Evolutionary conservation across 64 coral and sea anemone genomes (phyloP).

Genomic region (Montipora foliosa): DNA sequence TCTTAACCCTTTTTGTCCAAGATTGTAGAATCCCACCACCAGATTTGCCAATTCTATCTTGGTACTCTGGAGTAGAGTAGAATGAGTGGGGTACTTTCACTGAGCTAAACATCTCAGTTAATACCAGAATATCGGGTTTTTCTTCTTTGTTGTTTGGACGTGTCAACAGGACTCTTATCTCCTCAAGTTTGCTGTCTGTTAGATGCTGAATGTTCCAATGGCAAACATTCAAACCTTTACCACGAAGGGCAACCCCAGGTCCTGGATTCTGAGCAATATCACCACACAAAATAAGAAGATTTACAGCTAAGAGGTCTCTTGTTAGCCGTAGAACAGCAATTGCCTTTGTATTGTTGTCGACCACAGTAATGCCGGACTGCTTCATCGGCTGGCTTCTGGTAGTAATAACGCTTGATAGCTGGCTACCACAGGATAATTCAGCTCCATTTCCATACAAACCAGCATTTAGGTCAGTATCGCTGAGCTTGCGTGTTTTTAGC

Average conservation of each 20-base stretch:
- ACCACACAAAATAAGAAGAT: conserved; percentile 54
- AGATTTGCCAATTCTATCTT: conserved; percentile 37
- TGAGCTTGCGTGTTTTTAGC: too few species aligned
- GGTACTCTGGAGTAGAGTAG: conserved; percentile 55
- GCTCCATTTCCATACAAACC: too few species aligned
- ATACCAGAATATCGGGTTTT: not conserved
- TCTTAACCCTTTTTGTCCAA: too few species aligned
- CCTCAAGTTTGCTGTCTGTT: not conserved
- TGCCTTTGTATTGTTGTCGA: too few species aligned
- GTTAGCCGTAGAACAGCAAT: too few species aligned
- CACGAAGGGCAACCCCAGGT: not conserved
- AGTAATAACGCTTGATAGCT: too few species aligned
- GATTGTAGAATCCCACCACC: conserved; percentile 64
- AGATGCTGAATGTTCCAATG: not conserved
- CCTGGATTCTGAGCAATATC: conserved; percentile 61
- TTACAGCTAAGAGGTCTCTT: too few species aligned
- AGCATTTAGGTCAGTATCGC: too few species aligned
- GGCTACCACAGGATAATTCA: too few species aligned
- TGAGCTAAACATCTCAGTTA: not conserved
- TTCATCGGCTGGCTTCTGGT: too few species aligned
- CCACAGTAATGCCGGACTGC: too few species aligned
- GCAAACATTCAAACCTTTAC: conserved; percentile 3
- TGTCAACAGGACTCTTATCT: not conserved
- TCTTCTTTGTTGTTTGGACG: not conserved
- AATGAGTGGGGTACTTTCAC: conserved; percentile 17